Evolutionary conservation across 2,888 invertebrate genomes (phyloP).

Genomic region (Esperia sulphurella): DNA sequence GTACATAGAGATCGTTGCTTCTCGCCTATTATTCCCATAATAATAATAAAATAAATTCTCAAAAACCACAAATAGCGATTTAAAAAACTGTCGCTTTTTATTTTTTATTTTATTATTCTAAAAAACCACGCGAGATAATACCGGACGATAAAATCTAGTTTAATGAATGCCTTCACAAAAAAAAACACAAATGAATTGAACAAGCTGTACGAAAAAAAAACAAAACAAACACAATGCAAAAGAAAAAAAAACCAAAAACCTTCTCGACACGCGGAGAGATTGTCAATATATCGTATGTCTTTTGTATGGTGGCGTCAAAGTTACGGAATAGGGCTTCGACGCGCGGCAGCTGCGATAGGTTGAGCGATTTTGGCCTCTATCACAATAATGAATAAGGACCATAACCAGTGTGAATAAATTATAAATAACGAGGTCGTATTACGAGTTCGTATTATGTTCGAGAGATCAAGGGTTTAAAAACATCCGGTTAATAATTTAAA

Average conservation of each 20-base stretch:
- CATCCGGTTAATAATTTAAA: too few relatives aligned
- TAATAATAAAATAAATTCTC: too few relatives aligned
- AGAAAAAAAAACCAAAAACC: constrained; percentile 37
- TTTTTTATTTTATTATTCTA: too few relatives aligned
- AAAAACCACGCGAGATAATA: too few relatives aligned
- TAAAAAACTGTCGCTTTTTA: too few relatives aligned
- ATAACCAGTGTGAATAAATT: constrained; percentile 24
- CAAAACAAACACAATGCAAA: constrained; percentile 4
- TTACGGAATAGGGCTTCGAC: constrained; percentile 66
- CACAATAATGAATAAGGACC: constrained; percentile 32
- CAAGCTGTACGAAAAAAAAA: not conserved
- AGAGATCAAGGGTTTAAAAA: too few relatives aligned
- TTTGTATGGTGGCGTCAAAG: constrained; percentile 61
- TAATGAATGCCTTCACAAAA: not conserved
- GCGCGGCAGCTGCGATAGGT: constrained; percentile 68
- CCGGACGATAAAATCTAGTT: too few relatives aligned
- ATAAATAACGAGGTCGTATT: not conserved
- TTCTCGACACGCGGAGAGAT: constrained; percentile 66
- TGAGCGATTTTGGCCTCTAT: constrained; percentile 75
- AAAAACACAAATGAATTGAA: not conserved
- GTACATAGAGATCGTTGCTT: too few relatives aligned
- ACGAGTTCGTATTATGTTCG: not conserved
- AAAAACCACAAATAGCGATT: too few relatives aligned
- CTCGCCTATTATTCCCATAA: too few relatives aligned
- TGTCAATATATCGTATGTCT: constrained; percentile 63